Evolutionary conservation across 1,140 invertebrate species (phyloP), one percentile per base, ranked within the genome.

Genomic region (Ceratina australensis): DNA sequence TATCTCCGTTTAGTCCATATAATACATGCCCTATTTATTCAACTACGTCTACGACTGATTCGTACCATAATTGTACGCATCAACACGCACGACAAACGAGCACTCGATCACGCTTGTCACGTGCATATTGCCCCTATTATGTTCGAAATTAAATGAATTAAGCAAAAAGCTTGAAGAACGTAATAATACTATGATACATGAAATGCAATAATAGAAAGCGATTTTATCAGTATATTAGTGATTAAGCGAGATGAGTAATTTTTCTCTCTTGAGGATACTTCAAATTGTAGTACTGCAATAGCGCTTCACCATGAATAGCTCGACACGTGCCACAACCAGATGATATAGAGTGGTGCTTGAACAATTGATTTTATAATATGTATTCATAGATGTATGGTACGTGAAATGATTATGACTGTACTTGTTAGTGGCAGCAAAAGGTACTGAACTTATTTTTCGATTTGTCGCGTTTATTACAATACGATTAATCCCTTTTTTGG

Each of bases 301-400:
- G 33, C 52, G 57, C 61, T 71, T 76, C n/a, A 56, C 49, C 13
- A 15, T 42, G 15, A 15, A 71, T 56, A 67, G 8, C 59, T 66
- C 22, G 76, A 50, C 22, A n/a, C 65, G 65, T 67, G 72, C 49
- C 28, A 16, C 20, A 42, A 18, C 24, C 15, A 56, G 50, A n/a
- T 63, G 60, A 59, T 33, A 54, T 72, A 7, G 60, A 84, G 63
- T 64, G 52, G 67, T 66, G 67, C 57, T 84, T 13, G 28, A 75
- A 60, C 24, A 82, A 72, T 84, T 79, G 71, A 79, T 26, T 2
- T 33, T 20, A 13, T 78, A 28, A 59, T 60, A 76, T 42, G 13
- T 13, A 28, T 7, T 52, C 50, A 52, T 52, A 52, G 15, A 52
- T 52, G 12, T 52, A n/a, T 47, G 56, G 4, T 15, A 69, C 69